Conservation (phyloP, 2,113 vertebrate species). For the Lipophrys pholis region DNA sequence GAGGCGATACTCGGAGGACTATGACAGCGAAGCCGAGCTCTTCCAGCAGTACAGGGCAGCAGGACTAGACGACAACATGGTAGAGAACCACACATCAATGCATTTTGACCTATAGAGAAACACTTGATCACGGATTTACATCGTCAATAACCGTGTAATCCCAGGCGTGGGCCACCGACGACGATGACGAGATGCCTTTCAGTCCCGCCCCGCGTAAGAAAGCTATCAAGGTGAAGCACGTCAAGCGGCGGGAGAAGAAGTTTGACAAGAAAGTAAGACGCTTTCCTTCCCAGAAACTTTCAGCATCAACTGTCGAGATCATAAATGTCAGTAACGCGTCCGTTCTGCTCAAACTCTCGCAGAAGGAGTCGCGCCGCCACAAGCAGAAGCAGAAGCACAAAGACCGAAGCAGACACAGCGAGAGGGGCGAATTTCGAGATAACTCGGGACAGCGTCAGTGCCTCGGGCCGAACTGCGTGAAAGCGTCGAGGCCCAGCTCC, state of each 20-base stretch:
- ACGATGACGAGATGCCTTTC: conserved; percentile 87
- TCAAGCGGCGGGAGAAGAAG: conserved; percentile 94
- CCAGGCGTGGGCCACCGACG: conserved; percentile 90
- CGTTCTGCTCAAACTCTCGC: background rate
- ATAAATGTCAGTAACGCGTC: background rate
- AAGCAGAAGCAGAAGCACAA: conserved; percentile 94
- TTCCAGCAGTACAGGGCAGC: conserved; percentile 89
- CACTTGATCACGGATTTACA: too few relatives aligned
- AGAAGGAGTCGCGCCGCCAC: conserved; percentile 94
- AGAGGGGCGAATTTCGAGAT: conserved; percentile 85
- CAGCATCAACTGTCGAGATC: too few relatives aligned
- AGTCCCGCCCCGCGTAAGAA: conserved; percentile 90
- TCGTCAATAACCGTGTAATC: background rate
- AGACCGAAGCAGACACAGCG: conserved; percentile 87
- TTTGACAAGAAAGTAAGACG: conserved; percentile 89
- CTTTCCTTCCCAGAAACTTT: background rate
- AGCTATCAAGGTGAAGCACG: conserved; percentile 94
- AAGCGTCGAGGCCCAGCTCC: conserved; percentile 83
- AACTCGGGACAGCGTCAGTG: conserved; percentile 86
- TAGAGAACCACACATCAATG: conserved; percentile 26
- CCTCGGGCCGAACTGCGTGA: conserved; percentile 90
- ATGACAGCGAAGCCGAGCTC: conserved; percentile 88
- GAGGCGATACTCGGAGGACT: conserved; percentile 88
- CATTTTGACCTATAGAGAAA: too few relatives aligned
- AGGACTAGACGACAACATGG: conserved; percentile 85